A percentile compares a stretch with the other conserved stretches of the same genome.
phyloP scores from a whole-genome alignment of 1,140 invertebrate species.

The Sitodiplosis mosellana region DNA sequence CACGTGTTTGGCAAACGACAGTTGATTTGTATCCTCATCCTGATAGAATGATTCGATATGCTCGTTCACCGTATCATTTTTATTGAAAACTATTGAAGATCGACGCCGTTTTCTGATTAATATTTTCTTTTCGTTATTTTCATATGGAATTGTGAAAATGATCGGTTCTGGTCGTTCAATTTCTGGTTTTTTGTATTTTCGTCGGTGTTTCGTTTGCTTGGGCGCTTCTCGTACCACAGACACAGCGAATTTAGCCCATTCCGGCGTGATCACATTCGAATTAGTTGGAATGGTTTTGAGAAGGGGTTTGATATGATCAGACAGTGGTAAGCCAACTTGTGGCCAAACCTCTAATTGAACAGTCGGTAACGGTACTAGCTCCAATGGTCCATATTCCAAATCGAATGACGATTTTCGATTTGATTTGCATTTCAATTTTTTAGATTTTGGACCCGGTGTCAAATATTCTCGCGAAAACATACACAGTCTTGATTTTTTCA shows the following conservation, averaged over 20 bases:
- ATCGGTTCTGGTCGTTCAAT: conserved; percentile 11
- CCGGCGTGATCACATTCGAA: conserved; percentile 14
- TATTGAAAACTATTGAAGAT: not conserved
- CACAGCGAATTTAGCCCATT: conserved; percentile 24
- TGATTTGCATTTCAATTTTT: not conserved
- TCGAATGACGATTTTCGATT: not conserved
- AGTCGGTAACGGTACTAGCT: conserved; percentile 18
- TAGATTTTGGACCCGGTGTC: not conserved
- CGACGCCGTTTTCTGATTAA: conserved; percentile 14
- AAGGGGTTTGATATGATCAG: conserved; percentile 21
- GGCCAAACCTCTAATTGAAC: conserved; percentile 21
- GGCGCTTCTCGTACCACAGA: conserved; percentile 13
- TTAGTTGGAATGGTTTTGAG: conserved; percentile 16
- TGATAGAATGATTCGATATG: conserved; percentile 7
- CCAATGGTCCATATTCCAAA: conserved; percentile 15
- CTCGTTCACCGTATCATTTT: conserved; percentile 18
- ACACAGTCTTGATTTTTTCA: too few relatives aligned
- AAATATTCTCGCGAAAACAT: too few relatives aligned
- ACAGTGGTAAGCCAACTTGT: conserved; percentile 13
- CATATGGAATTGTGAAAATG: conserved; percentile 20
- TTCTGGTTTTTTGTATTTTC: not conserved
- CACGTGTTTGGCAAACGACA: conserved; percentile 5
- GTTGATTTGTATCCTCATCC: conserved; percentile 3
- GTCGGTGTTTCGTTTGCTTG: conserved; percentile 2
- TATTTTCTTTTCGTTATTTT: conserved; percentile 20